Evolutionary conservation across 2,797 vertebrate genomes (phyloP), one percentile per base, ranked within the genome.

Genomic region (Darevskia mixta): DNA sequence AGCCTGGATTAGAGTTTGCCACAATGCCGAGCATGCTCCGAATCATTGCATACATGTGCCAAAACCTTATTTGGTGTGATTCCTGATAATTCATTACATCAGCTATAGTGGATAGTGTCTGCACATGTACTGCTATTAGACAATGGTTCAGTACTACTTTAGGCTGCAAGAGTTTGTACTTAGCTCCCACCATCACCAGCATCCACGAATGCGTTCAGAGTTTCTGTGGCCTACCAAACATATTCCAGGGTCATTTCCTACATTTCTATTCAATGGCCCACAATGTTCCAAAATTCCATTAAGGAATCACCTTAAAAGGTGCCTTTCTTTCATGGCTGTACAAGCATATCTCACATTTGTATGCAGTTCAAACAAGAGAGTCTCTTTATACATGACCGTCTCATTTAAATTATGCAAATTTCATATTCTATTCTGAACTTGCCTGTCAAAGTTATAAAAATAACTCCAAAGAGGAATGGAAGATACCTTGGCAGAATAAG

Each of bases 371-470:
- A 90, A 82, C 18, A 85, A 61, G 55, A 66, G 32, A 92, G 45
- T 82, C 32, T 55, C 38, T 84, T 67, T 91, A 72, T 87, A 90
- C 15, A 1, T 58, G 64, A 87, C 85, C 80, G 87, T 82, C 87
- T 89, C 18, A 88, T 90, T 87, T 89, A 86, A 94, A 94, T 87
- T 83, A 91, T 82, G 85, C 5, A 92, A 87, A 92, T 90, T 83
- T 81, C 1, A 1, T 80, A 84, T 87, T 93, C 67, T 90, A 5
- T 41, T 88, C 38, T 85, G 76, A 90, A 89, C 0, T 17, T 25
- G 43, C 18, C 38, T 88, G 69, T 10, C 18, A 93, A 93, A 92
- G 45, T 10, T 83, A 80, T 72, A 86, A 61, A 94, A 86, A 90
- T 80, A 78, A 94, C 67, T 23, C 45, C 0, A 29, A 43, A 87